Evolutionary conservation across 2,888 invertebrate species (phyloP), one percentile per base, ranked within the genome.

Genomic region (Tromatobia lineatoria): DNA sequence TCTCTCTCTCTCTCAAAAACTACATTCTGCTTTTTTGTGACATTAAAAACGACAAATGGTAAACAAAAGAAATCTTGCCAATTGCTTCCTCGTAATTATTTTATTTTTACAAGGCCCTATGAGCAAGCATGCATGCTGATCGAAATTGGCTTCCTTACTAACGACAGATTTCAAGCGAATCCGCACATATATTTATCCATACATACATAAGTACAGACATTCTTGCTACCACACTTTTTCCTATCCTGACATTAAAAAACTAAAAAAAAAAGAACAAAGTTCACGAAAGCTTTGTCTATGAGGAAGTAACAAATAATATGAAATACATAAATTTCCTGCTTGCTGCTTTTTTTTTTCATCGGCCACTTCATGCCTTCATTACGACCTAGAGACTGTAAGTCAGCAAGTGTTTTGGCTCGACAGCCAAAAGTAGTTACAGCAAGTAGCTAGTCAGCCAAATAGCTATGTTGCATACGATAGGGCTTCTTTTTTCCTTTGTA

Each of bases 391-490:
- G 18, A 38, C 25, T 59, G 29, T 29, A 73, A 61, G 54, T 78
- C 74, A 20, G 23, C 50, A 52, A 74, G 50, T 69, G 45, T 23
- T 42, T 82, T 64, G 69, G 69, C 54, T 29, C 59, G 15, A 11
- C 42, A 34, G 76, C 66, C 70, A 83, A 76, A 81, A 83, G 70
- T 75, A 75, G 54, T 75, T 70, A 70, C 45, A 20, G 64, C 61
- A 74, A 80, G 64, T 54, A 61, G 38, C 47, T 57, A 82, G 78
- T 79, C 69, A 73, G 73, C 64, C 74, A 13, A 69, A 75, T 34
- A 45, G 59, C 59, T 20, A 34, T 47, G 47, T 25, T 47, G 18
- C 15, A 18, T 11, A 1, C 45, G 57, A 25, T 13, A 0, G 64
- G 15, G 61, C 47, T 64, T 77, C 59, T 45, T 34, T 57, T 74